These are phyloP conservation scores for Eucidaris tribuloides DNA, from an alignment of 35 echinoderm and acorn worm genomes.

Conservation along the genomic window DNA sequence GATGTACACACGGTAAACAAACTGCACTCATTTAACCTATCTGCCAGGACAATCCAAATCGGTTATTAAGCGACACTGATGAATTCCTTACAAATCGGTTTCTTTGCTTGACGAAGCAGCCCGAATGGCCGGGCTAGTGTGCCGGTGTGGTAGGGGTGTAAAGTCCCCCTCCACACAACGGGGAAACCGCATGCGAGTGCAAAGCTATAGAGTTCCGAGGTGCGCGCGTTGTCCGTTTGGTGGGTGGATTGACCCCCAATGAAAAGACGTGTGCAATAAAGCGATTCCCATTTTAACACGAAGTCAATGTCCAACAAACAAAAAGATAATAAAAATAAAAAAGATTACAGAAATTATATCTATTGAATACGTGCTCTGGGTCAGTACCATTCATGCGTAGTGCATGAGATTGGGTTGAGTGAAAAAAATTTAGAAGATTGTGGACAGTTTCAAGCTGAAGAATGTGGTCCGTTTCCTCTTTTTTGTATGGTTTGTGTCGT, in stretches of 20 bases:
- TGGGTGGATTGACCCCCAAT: constrained; percentile 27
- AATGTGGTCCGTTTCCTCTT: too few species aligned
- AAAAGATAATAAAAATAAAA: not conserved
- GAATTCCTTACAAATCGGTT: constrained; percentile 22
- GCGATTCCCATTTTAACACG: not conserved
- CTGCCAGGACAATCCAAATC: not conserved
- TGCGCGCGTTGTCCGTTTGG: not conserved
- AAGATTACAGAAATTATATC: not conserved
- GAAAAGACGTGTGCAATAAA: constrained; percentile 9
- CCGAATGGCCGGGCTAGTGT: not conserved
- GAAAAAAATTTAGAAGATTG: too few species aligned
- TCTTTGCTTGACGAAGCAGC: constrained; percentile 33
- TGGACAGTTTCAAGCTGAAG: too few species aligned
- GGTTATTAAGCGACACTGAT: constrained; percentile 35
- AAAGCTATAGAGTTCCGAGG: not conserved
- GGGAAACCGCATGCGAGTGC: not conserved
- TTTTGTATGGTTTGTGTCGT: too few species aligned
- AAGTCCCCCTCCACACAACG: not conserved
- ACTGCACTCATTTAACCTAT: constrained; percentile 30
- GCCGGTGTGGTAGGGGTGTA: not conserved
- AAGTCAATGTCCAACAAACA: constrained; percentile 16
- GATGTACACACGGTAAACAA: constrained; percentile 18
- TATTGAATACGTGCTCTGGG: not conserved
- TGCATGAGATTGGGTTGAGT: not conserved
- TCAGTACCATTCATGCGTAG: constrained; percentile 5